These are phyloP conservation scores for Plecotus auritus DNA, from an alignment of 2,113 vertebrate genomes.

Conservation along the genomic window DNA sequence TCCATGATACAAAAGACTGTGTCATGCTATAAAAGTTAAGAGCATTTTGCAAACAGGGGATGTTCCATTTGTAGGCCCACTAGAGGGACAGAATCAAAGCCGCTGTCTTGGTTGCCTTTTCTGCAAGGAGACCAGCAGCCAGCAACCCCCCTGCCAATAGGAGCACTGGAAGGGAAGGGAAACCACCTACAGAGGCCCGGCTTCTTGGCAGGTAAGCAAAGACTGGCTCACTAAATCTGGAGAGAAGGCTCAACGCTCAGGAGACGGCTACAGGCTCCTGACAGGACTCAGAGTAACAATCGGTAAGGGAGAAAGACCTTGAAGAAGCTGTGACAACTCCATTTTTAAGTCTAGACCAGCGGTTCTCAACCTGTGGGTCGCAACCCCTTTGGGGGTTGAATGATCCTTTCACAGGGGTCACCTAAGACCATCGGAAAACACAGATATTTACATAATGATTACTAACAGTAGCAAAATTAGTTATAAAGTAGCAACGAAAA, in stretches of 20 bases:
- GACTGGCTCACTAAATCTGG: not conserved
- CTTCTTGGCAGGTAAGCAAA: not conserved
- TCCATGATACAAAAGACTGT: not conserved
- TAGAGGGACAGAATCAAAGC: not conserved
- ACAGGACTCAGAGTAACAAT: not conserved
- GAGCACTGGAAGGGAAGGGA: not conserved
- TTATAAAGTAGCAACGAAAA: too few relatives aligned
- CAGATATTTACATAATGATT: too few relatives aligned
- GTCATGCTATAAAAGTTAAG: not conserved
- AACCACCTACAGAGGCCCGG: not conserved
- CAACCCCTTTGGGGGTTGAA: too few relatives aligned
- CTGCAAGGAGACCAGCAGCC: not conserved
- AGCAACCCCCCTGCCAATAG: not conserved
- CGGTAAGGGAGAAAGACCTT: not conserved
- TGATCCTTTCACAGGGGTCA: too few relatives aligned
- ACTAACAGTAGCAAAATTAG: too few relatives aligned
- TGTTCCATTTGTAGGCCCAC: not conserved
- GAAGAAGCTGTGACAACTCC: not conserved
- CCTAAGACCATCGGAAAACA: too few relatives aligned
- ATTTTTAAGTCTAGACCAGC: constrained; percentile 9
- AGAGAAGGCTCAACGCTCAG: not conserved
- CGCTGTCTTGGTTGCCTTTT: not conserved
- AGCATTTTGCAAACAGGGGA: not conserved
- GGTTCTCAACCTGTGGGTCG: too few relatives aligned
- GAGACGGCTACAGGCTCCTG: not conserved